phyloP scores from a whole-genome alignment of 2,113 vertebrate genomes.

The Asarcornis scutulata region DNA sequence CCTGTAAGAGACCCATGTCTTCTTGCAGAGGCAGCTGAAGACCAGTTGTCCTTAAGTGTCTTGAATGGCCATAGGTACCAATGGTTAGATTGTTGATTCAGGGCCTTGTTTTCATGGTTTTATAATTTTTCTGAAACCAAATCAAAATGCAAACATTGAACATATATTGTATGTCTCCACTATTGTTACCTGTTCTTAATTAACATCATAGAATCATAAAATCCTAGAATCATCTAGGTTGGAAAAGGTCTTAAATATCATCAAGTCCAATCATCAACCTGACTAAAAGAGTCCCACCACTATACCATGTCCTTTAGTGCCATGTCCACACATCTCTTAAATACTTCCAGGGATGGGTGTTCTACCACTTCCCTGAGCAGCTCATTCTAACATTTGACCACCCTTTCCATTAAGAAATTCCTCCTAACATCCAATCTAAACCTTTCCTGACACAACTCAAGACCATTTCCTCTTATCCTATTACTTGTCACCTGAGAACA shows the following conservation, averaged over 20 bases:
- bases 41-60: too few species aligned
- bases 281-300: not conserved
- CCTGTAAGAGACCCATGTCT: fast-evolving
- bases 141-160: not conserved
- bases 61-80: not conserved
- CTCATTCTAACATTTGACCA: not conserved
- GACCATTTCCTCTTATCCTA: not conserved
- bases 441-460: not conserved
- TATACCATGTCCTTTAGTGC: not conserved
- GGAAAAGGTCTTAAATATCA: not conserved
- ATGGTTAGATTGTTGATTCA: not conserved
- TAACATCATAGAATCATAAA: not conserved
- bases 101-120: not conserved
- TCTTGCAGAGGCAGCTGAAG: not conserved
- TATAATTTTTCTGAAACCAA: not conserved
- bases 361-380: not conserved
- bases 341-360: not conserved
- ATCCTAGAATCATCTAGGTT: not conserved
- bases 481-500: not conserved
- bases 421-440: not conserved
- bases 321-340: not conserved
- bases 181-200: not conserved
- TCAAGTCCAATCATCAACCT: not conserved
- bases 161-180: not conserved
- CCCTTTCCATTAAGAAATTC: not conserved